A percentile compares a stretch with the other conserved stretches of the same genome.
phyloP scores from a whole-genome alignment of 2,888 invertebrate species.

The Lasius platythorax region DNA sequence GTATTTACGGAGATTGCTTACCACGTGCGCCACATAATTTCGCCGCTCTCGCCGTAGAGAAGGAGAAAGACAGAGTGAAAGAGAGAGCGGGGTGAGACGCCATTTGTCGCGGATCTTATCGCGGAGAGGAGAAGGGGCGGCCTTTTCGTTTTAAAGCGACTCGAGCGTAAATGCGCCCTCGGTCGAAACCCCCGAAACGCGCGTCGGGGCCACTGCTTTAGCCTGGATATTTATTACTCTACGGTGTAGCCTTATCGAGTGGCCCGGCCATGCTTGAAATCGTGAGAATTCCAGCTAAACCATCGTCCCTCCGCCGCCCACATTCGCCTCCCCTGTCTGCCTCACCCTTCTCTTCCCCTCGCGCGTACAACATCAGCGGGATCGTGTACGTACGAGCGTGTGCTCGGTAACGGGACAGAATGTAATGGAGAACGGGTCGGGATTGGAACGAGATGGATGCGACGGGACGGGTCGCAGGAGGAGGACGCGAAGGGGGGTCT shows the following conservation, averaged over 20 bases:
- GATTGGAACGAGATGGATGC: conserved; percentile 54
- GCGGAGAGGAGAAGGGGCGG: conserved; percentile 14
- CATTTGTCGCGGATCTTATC: conserved; percentile 65
- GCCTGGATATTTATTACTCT: conserved; percentile 69
- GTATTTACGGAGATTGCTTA: conserved; percentile 35
- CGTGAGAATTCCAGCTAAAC: conserved; percentile 69
- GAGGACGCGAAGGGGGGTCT: conserved; percentile 62
- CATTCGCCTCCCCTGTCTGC: not conserved
- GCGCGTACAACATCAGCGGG: not conserved
- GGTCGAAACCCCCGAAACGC: conserved; percentile 46
- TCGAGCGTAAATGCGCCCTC: conserved; percentile 58
- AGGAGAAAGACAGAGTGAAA: not conserved
- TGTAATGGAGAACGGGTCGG: conserved; percentile 52
- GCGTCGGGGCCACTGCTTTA: conserved; percentile 65
- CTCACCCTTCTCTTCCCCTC: not conserved
- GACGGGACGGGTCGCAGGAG: conserved; percentile 31
- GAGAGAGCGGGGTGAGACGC: not conserved
- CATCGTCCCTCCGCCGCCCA: conserved; percentile 11
- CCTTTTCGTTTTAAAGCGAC: conserved; percentile 57
- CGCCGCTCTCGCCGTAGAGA: not conserved
- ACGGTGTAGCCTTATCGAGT: conserved; percentile 70
- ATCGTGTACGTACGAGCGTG: conserved; percentile 22
- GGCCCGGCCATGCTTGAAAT: conserved; percentile 62
- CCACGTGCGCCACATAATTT: conserved; percentile 38
- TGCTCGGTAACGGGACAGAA: conserved; percentile 47